phyloP scores from a whole-genome alignment of 2,888 invertebrate genomes.

The Macaria liturata region DNA sequence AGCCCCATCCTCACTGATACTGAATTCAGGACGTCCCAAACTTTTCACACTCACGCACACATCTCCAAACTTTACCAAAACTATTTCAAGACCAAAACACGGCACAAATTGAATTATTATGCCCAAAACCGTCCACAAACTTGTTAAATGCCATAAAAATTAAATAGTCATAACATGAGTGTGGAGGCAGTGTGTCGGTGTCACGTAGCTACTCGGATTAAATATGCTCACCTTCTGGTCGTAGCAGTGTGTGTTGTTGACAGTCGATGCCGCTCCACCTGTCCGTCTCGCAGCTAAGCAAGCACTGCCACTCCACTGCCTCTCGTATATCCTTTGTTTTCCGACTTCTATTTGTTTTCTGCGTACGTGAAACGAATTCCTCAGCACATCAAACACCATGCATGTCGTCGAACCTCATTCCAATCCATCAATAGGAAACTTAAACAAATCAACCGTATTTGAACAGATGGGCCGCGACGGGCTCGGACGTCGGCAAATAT shows the following conservation, averaged over 20 bases:
- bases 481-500: conserved; percentile 47
- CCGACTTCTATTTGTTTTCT: conserved; percentile 71
- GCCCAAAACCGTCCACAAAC: not conserved
- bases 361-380: conserved; percentile 75
- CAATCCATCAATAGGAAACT: conserved; percentile 74
- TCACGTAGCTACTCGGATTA: conserved; percentile 29
- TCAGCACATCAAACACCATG: conserved; percentile 68
- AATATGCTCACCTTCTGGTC: conserved; percentile 59
- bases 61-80: conserved; percentile 28
- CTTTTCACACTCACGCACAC: conserved; percentile 37
- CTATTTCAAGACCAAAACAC: conserved; percentile 3
- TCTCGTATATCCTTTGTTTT: conserved; percentile 72
- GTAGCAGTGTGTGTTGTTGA: conserved; percentile 50
- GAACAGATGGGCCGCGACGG: conserved; percentile 62
- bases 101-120: conserved; percentile 1
- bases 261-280: conserved; percentile 51
- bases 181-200: conserved; percentile 11
- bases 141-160: conserved; percentile 21
- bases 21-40: conserved; percentile 44
- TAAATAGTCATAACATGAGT: conserved; percentile 11
- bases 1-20: conserved; percentile 65
- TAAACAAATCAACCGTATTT: conserved; percentile 68
- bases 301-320: conserved; percentile 61
- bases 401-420: conserved; percentile 65
- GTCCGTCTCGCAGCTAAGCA: conserved; percentile 76